These are phyloP conservation scores for Liolophura sinensis DNA, from an alignment of 1,140 invertebrate species.

Conservation along the genomic window DNA sequence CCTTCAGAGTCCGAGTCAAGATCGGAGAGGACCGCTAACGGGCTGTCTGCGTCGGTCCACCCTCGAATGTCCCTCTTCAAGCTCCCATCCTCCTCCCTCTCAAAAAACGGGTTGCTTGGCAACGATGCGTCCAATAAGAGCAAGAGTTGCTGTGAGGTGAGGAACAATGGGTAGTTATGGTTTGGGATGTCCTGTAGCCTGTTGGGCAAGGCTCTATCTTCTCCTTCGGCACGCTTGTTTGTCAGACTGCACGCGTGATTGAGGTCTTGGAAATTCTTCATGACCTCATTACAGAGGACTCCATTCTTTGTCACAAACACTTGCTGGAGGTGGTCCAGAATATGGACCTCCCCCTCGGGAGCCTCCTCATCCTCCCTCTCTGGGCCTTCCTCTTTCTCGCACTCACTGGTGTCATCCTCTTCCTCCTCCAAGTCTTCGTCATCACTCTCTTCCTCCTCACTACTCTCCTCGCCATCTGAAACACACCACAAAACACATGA, in stretches of 20 bases:
- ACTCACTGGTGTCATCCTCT: no score
- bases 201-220: conserved; percentile 28
- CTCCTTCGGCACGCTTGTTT: conserved; percentile 19
- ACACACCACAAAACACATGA: no score
- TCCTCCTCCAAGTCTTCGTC: background rate
- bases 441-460: no score
- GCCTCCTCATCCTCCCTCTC: no score
- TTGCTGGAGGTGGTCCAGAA: conserved; percentile 29
- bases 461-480: no score
- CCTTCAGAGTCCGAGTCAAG: conserved; percentile 18
- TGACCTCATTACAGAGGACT: conserved; percentile 46
- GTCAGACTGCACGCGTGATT: conserved; percentile 29
- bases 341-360: no score
- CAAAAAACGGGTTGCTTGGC: conserved; percentile 32
- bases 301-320: conserved; percentile 52
- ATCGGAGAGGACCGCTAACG: conserved; percentile 30
- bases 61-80: conserved; percentile 31
- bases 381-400: no score
- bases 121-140: conserved; percentile 43
- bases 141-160: conserved; percentile 38
- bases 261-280: conserved; percentile 47
- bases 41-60: conserved; percentile 37
- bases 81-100: conserved; percentile 34
- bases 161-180: conserved; percentile 36
- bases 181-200: conserved; percentile 32